Evolutionary conservation across 1,140 invertebrate species (phyloP).

Genomic region (Dufourea novaeangliae): DNA sequence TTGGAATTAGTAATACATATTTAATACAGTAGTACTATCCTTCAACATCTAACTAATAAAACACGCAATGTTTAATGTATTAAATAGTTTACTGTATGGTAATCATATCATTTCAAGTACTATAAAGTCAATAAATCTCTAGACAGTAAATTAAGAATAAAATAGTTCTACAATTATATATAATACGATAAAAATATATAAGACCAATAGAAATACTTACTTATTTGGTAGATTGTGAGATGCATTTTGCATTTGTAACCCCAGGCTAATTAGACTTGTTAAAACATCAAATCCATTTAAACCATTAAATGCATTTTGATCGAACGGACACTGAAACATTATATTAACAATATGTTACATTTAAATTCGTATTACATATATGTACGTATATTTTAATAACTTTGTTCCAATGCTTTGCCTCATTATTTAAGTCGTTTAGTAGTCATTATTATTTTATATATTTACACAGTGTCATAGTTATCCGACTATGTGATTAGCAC

Average conservation of each 20-base stretch:
- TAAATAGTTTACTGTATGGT: too few species aligned
- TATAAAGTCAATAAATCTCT: not conserved
- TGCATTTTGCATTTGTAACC: constrained; percentile 77
- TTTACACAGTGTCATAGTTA: too few species aligned
- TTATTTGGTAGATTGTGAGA: constrained; percentile 82
- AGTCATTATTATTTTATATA: too few species aligned
- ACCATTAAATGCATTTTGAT: constrained; percentile 82
- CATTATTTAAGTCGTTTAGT: too few species aligned
- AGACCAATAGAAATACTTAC: constrained; percentile 76
- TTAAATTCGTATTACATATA: not conserved
- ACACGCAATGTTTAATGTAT: too few species aligned
- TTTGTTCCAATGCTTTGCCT: too few species aligned
- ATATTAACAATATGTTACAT: constrained; percentile 24
- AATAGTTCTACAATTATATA: not conserved
- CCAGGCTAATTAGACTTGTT: constrained; percentile 78
- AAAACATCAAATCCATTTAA: constrained; percentile 83
- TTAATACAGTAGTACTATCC: too few species aligned
- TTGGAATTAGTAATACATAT: not conserved
- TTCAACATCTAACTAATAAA: too few species aligned
- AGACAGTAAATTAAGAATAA: not conserved
- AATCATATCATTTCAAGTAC: too few species aligned
- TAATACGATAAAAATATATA: not conserved
- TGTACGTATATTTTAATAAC: not conserved
- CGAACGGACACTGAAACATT: constrained; percentile 75
- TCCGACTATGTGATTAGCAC: too few species aligned